Evolutionary conservation across 2,888 invertebrate genomes (phyloP), one percentile per base, ranked within the genome.

Genomic region (Hypolimnas misippus): DNA sequence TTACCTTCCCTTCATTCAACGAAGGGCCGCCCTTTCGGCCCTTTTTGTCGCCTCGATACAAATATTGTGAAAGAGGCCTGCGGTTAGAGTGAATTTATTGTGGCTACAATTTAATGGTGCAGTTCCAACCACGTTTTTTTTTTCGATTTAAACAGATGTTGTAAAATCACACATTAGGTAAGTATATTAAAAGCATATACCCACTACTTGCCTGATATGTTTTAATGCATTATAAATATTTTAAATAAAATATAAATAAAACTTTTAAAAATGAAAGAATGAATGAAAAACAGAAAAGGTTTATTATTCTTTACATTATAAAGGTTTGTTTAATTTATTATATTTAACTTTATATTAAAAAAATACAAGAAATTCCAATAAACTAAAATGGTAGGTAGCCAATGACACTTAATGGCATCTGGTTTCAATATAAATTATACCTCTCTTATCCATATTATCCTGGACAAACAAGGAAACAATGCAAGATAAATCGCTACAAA

Each of bases 1-100:
- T 92, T 92, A 91, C 90, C 90, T 90, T 89, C 90, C 89, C 89
- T 91, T 90, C 91, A 91, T 91, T 91, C 89, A 91, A 84, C 83
- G 82, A 86, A 85, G 81, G 86, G 88, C 89, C 90, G 89, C 92
- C 87, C 89, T 90, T 90, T 89, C 89, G 90, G 84, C 86, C 84
- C 89, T 92, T 92, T 92, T 91, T 91, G 90, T 86, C 88, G 84
- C 84, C 81, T 86, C 86, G 90, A 86, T 86, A 91, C 90, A 91
- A 92, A 92, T 90, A 91, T 91, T 92, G 88, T 92, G 89, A 91
- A 90, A 88, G 88, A 84, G 72, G 81, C 84, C 86, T 91, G 90
- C 84, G 91, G 89, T 89, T 86, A 83, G 83, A 84, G 84, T 87
- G 78, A 89, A 90, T 92, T 92, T 91, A 92, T 91, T 90, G 86